A percentile compares a stretch with the other conserved stretches of the same genome.
Evolutionary conservation across 1,140 invertebrate species (phyloP).

Genomic region (Arion vulgaris): DNA sequence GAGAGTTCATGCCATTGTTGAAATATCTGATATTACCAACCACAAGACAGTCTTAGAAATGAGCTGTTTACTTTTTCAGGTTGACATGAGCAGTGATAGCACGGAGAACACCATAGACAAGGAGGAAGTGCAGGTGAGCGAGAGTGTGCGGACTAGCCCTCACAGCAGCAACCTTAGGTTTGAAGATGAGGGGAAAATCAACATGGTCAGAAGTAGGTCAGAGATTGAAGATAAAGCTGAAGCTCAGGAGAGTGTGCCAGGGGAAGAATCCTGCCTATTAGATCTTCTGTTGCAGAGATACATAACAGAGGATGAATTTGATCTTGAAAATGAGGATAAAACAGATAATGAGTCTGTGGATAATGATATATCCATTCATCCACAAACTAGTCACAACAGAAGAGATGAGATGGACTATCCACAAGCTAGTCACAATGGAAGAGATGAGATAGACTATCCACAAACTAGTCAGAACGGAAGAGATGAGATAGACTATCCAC

Average conservation of each 20-base stretch:
- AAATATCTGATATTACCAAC: no score
- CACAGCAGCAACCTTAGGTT: conserved; percentile 1
- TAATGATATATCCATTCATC: not conserved
- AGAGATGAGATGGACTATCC: not conserved
- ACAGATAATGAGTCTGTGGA: conserved; percentile 15
- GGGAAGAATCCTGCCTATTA: not conserved
- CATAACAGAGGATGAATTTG: conserved; percentile 37
- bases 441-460: not conserved
- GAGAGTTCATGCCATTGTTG: no score
- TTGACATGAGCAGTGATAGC: not conserved
- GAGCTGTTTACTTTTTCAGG: not conserved
- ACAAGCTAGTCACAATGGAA: not conserved
- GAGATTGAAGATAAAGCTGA: not conserved
- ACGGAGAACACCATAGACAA: not conserved
- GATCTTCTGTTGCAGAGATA: conserved; percentile 9
- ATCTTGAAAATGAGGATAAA: conserved; percentile 34
- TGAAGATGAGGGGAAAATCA: conserved; percentile 1
- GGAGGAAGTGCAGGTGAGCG: not conserved
- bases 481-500: not conserved
- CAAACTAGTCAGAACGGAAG: not conserved
- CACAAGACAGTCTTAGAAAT: not conserved
- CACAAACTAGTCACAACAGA: not conserved
- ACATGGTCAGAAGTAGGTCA: not conserved
- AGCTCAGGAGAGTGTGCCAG: not conserved
- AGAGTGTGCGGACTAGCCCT: not conserved